Conservation (phyloP, 2,888 invertebrate species). For the Pedicia rivosa region DNA sequence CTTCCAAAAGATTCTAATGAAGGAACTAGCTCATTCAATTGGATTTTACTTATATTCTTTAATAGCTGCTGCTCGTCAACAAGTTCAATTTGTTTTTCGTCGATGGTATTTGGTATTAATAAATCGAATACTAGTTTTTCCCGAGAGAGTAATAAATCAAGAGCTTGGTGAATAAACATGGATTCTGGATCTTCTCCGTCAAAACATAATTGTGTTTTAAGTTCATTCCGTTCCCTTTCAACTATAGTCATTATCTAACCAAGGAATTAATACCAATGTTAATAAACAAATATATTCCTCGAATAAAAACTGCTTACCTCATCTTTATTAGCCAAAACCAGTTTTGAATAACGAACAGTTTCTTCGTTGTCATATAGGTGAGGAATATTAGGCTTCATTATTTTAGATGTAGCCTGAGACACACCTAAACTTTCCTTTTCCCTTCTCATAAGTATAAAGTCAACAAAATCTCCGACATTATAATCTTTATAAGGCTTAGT, state of each 20-base stretch:
- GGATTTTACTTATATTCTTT: no score
- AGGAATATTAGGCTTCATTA: conserved; percentile 24
- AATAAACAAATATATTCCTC: not conserved
- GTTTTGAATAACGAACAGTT: conserved; percentile 43
- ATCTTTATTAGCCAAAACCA: conserved; percentile 51
- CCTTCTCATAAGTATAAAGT: conserved; percentile 75
- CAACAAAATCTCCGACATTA: conserved; percentile 46
- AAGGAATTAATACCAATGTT: conserved; percentile 7
- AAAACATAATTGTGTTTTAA: conserved; percentile 39
- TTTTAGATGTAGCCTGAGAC: conserved; percentile 15
- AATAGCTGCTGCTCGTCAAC: no score
- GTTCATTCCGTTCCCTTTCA: conserved; percentile 52
- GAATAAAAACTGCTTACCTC: conserved; percentile 36
- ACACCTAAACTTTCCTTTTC: conserved; percentile 37
- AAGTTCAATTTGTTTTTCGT: no score
- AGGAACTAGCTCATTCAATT: conserved; percentile 3
- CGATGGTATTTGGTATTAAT: not conserved
- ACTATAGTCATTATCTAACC: conserved; percentile 50
- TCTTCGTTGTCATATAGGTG: conserved; percentile 34
- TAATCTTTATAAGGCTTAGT: conserved; percentile 17
- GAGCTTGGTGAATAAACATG: conserved; percentile 72
- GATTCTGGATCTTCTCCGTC: conserved; percentile 65
- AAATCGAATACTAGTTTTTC: conserved; percentile 17
- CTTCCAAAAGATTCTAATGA: no score
- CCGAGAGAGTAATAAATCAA: conserved; percentile 45